Evolutionary conservation across 2,797 vertebrate genomes (phyloP), one percentile per base, ranked within the genome.

Genomic region (Euthynnus affinis): DNA sequence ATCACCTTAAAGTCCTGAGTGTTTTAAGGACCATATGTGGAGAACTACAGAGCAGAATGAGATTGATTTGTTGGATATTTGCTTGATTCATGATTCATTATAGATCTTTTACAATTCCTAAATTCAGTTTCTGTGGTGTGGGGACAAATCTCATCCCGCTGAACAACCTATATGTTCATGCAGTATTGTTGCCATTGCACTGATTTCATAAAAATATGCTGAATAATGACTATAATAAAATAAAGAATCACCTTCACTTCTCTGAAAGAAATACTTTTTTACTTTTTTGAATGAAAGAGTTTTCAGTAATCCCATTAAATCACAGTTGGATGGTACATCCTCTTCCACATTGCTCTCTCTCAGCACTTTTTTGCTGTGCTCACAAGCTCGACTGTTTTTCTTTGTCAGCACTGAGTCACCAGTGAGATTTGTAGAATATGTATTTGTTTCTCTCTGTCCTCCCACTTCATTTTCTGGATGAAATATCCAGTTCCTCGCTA

Each of bases 371-470:
- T 53, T 20, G 0, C 13, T 2, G 29, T 61, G 7, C 18, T 58
- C 53, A 27, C 7, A 15, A 1, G 23, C 65, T 62, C 55, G 18
- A 57, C 15, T 42, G 4, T 23, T 40, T 74, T 49, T 49, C 29
- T 78, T 42, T 59, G 23, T 70, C 37, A 48, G 27, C 8, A 14
- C 44, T 37, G 68, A 77, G 32, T 64, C 60, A 71, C 34, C 42
- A 32, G 9, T 58, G 57, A 63, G 20, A 68, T 51, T 46, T 52
- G 32, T 25, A 68, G 3, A 22, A 53, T 29, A 69, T 52, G 6
- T 51, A 40, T 23, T 61, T 22, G 68, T 18, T 46, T 68, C 22
- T 61, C 34, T 48, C 18, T 5, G 40, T 76, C 42, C 55, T 67
- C 64, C n/a, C 44, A 27, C 29, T 3, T 23, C 12, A 13, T 52